Conservation (phyloP, 2,888 invertebrate species). For the Mechanitis mazaeus region DNA sequence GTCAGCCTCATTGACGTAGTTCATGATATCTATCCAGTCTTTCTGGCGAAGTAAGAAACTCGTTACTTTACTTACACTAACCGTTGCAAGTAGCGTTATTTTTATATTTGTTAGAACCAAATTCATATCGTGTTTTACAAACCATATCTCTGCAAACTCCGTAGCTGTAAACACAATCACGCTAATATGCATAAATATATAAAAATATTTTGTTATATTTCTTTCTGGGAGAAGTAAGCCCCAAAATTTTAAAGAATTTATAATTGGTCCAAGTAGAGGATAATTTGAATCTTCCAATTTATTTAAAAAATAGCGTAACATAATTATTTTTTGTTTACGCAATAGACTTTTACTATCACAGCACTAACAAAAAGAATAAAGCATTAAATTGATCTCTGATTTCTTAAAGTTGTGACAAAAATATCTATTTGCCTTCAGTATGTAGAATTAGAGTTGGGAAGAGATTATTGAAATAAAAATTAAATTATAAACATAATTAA, state of each 20-base stretch:
- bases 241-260: slow-evolving; percentile 59
- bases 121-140: slow-evolving; percentile 53
- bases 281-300: slow-evolving; percentile 54
- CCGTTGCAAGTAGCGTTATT: slow-evolving; percentile 58
- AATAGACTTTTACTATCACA: not conserved
- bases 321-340: slow-evolving; percentile 20
- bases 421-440: too few species aligned
- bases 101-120: slow-evolving; percentile 58
- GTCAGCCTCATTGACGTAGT: slow-evolving; percentile 56
- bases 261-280: slow-evolving; percentile 61
- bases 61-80: slow-evolving; percentile 53
- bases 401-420: too few species aligned
- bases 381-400: not conserved
- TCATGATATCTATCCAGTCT: slow-evolving; percentile 52
- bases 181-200: slow-evolving; percentile 49
- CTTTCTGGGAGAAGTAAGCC: slow-evolving; percentile 56
- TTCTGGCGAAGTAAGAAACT: slow-evolving; percentile 57
- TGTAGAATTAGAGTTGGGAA: too few species aligned
- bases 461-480: too few species aligned
- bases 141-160: slow-evolving; percentile 61
- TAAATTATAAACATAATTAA: too few species aligned
- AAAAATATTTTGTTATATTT: slow-evolving; percentile 40
- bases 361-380: not conserved
- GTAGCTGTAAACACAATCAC: slow-evolving; percentile 53
- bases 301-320: slow-evolving; percentile 40